A percentile compares a stretch with the other conserved stretches of the same genome.
Evolutionary conservation across 2,113 vertebrate species (phyloP).

Genomic region (Electrona antarctica): DNA sequence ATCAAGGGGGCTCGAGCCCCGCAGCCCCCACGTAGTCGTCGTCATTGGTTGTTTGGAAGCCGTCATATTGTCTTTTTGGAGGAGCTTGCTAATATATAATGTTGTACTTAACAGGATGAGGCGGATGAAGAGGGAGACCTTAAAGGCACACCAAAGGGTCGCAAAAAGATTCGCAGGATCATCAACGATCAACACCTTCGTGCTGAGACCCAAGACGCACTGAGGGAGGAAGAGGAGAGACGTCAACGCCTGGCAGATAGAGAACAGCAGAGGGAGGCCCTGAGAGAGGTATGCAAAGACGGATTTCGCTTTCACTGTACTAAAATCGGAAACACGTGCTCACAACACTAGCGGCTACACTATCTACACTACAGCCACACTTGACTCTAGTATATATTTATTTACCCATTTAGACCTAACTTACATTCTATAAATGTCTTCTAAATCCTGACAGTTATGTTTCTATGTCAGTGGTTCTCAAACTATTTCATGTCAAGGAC

Average conservation of each 20-base stretch:
- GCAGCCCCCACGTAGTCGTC: too few species aligned
- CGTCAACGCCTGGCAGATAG: slow-evolving; percentile 88
- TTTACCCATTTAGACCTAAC: too few species aligned
- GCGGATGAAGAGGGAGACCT: slow-evolving; percentile 65
- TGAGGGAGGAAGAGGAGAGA: slow-evolving; percentile 95
- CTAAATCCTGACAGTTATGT: too few species aligned
- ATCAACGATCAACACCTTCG: slow-evolving; percentile 89
- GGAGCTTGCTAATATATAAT: neutral
- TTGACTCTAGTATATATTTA: neutral
- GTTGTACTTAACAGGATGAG: slow-evolving; percentile 39
- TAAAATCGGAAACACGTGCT: too few species aligned
- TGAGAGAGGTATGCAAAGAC: slow-evolving; percentile 80
- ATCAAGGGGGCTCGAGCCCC: too few species aligned
- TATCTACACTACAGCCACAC: neutral
- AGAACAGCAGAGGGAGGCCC: slow-evolving; percentile 87
- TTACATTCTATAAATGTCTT: too few species aligned
- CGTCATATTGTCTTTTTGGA: neutral
- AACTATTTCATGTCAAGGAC: too few species aligned
- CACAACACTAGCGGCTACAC: neutral
- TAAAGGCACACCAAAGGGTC: slow-evolving; percentile 87
- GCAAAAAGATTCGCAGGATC: slow-evolving; percentile 95
- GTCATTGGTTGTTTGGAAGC: neutral
- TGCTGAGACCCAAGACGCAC: slow-evolving; percentile 91
- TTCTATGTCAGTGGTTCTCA: too few species aligned
- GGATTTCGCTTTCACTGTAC: neutral